A percentile compares a stretch with the other conserved stretches of the same genome.
phyloP scores from a whole-genome alignment of 2,797 vertebrate genomes.

The Acanthis flammea region DNA sequence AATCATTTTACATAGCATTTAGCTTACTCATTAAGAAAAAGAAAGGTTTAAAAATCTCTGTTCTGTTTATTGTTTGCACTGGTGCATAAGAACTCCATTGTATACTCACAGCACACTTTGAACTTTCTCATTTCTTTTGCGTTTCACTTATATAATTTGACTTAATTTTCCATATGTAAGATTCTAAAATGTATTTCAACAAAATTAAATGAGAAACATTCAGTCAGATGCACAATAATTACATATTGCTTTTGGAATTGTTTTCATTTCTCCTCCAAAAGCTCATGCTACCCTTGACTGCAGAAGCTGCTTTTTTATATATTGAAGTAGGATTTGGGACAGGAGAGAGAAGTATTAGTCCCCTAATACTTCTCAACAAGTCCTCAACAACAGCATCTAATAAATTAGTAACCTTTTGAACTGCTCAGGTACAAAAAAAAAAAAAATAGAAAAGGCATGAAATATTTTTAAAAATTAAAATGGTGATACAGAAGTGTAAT shows the following conservation, averaged over 20 bases:
- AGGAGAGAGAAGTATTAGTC: not conserved
- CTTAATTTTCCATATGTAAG: not conserved
- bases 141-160: not conserved
- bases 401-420: not conserved
- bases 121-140: not conserved
- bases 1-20: not conserved
- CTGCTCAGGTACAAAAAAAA: not conserved
- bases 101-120: not conserved
- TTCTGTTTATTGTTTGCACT: not conserved
- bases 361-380: not conserved
- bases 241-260: not conserved
- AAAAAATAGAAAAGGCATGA: not conserved
- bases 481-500: not conserved
- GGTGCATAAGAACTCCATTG: not conserved
- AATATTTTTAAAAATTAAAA: not conserved
- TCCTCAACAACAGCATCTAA: not conserved
- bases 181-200: not conserved
- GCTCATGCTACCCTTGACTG: not conserved
- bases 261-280: not conserved
- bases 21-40: not conserved
- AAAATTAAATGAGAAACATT: not conserved
- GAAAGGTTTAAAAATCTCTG: not conserved
- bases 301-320: not conserved
- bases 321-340: not conserved
- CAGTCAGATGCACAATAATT: not conserved